phyloP scores from a whole-genome alignment of 2,888 invertebrate species.

The Sylvicola cinctus region DNA sequence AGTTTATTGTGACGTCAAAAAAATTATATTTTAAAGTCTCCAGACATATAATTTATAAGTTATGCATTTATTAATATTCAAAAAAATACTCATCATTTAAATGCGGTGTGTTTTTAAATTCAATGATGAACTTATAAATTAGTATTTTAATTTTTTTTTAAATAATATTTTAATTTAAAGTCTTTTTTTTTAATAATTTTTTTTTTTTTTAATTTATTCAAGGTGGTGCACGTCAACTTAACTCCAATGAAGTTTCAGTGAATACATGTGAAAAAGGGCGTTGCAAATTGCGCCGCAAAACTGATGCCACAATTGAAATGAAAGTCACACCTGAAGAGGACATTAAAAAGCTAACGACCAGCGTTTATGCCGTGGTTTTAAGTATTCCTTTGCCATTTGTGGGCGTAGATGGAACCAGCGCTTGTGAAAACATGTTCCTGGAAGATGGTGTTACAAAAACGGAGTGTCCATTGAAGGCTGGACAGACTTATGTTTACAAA shows the following conservation, averaged over 20 bases:
- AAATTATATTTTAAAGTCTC: too few species aligned
- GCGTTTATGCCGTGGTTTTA: slow-evolving; percentile 39
- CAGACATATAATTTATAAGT: too few species aligned
- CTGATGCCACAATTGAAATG: slow-evolving; percentile 31
- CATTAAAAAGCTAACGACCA: slow-evolving; percentile 30
- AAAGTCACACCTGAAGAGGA: slow-evolving; percentile 30
- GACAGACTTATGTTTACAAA: slow-evolving; percentile 45
- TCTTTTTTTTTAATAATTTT: not conserved
- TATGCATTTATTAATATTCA: too few species aligned
- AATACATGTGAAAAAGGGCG: slow-evolving; percentile 38
- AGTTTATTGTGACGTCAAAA: too few species aligned
- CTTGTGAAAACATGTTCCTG: slow-evolving; percentile 42
- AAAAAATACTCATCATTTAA: too few species aligned
- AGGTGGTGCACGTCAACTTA: slow-evolving; percentile 10
- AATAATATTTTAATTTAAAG: too few species aligned
- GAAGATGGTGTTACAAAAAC: slow-evolving; percentile 34
- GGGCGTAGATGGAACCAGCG: slow-evolving; percentile 49
- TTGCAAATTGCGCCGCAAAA: slow-evolving; percentile 43
- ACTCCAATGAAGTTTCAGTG: slow-evolving; percentile 31
- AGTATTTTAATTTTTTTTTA: too few species aligned
- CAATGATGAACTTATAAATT: too few species aligned
- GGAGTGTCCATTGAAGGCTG: slow-evolving; percentile 46
- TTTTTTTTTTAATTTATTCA: slow-evolving; percentile 14
- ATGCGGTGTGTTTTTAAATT: too few species aligned
- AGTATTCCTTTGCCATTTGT: slow-evolving; percentile 49